Percentiles rank a stretch among this genome's conserved stretches.
Conservation (phyloP, 2,797 vertebrate species). For the Buphagus erythrorhynchus region DNA sequence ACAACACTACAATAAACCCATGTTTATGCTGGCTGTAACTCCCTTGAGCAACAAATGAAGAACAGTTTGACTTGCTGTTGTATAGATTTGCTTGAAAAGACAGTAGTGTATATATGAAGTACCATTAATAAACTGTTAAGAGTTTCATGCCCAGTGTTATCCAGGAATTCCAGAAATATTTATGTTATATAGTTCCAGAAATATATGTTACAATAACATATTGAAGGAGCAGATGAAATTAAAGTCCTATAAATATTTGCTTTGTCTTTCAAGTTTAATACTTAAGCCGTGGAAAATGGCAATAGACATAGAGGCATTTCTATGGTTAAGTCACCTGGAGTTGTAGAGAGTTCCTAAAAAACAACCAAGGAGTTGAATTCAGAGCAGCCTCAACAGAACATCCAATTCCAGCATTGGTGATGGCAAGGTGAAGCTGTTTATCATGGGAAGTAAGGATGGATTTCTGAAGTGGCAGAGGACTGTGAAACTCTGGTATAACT, state of each 20-base stretch:
- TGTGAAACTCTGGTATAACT: background rate
- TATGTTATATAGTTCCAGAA: background rate
- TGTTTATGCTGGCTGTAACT: background rate
- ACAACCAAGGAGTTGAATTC: background rate
- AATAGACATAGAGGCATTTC: background rate
- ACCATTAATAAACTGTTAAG: background rate
- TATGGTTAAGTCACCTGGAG: background rate
- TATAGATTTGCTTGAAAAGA: background rate
- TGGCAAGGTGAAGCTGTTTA: background rate
- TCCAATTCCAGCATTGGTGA: fast-evolving
- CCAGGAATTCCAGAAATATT: background rate
- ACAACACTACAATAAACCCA: background rate
- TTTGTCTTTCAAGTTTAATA: background rate
- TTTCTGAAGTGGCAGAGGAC: background rate
- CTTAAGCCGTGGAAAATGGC: background rate
- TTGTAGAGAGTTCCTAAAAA: background rate
- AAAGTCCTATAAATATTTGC: background rate
- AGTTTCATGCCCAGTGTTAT: background rate
- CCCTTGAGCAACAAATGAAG: background rate
- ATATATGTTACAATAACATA: background rate
- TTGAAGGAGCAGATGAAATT: background rate
- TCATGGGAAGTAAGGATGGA: background rate
- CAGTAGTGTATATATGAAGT: background rate
- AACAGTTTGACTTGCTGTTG: background rate
- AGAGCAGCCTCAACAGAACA: background rate